phyloP scores from a whole-genome alignment of 2,888 invertebrate species.

The Rugalucina vietnamica region DNA sequence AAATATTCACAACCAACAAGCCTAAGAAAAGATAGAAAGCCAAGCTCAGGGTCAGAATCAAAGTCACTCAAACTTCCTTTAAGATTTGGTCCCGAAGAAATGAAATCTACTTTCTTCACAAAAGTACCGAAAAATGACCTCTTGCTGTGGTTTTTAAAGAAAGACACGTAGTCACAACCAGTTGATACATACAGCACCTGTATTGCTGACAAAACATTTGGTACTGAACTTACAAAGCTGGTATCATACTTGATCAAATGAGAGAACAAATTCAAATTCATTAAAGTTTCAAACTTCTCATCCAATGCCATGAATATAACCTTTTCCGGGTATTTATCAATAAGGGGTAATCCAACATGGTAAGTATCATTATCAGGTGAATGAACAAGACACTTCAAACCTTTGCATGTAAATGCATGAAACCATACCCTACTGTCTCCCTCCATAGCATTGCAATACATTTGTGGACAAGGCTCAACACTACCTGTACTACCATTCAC shows the following conservation, averaged over 20 bases:
- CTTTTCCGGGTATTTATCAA: background rate
- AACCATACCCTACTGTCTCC: slow-evolving; percentile 9
- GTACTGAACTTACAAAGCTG: background rate
- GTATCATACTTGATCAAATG: background rate
- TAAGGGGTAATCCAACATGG: slow-evolving; percentile 12
- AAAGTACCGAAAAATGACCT: slow-evolving; percentile 2
- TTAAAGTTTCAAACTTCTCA: background rate
- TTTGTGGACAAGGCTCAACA: background rate
- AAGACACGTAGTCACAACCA: slow-evolving; percentile 22
- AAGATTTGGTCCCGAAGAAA: background rate
- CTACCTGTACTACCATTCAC: background rate
- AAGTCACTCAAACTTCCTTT: background rate
- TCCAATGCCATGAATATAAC: background rate
- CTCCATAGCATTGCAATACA: background rate
- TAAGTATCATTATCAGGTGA: slow-evolving; percentile 28
- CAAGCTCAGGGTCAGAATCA: background rate
- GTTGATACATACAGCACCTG: slow-evolving; percentile 1
- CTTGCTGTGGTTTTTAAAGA: slow-evolving; percentile 18
- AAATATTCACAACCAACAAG: slow-evolving; percentile 19
- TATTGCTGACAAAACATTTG: background rate
- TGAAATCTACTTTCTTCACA: slow-evolving; percentile 1
- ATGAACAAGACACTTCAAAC: background rate
- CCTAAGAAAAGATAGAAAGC: slow-evolving; percentile 10
- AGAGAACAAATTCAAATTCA: background rate
- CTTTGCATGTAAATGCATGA: background rate